Evolutionary conservation across 2,113 vertebrate species (phyloP).

Genomic region (Perognathus longimembris): DNA sequence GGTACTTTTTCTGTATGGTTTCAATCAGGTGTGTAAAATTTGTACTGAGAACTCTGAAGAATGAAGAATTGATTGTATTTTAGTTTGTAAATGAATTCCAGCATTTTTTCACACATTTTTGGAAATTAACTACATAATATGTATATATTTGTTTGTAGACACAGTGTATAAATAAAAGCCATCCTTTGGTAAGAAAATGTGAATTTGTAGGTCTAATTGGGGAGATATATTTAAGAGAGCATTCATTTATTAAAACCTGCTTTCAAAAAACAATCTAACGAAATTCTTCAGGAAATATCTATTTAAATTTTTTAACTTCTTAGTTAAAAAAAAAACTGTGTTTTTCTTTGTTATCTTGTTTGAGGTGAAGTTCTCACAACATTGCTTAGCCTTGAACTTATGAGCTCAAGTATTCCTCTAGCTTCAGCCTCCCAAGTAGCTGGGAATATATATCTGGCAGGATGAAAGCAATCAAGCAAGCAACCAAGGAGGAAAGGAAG

Average conservation of each 20-base stretch:
- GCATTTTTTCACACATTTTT: too few species aligned
- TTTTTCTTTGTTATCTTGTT: neutral
- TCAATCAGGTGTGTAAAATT: too few species aligned
- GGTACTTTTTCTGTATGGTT: too few species aligned
- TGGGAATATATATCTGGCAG: neutral
- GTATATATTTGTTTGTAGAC: too few species aligned
- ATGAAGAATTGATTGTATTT: too few species aligned
- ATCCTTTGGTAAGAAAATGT: too few species aligned
- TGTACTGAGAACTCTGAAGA: too few species aligned
- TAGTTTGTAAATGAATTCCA: too few species aligned
- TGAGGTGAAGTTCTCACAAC: neutral
- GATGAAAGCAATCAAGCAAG: too few species aligned
- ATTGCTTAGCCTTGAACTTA: neutral
- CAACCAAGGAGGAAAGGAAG: too few species aligned
- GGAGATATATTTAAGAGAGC: neutral
- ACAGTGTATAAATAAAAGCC: too few species aligned
- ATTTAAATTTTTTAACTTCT: slow-evolving; percentile 28
- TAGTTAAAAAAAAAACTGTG: neutral
- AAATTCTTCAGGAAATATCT: neutral
- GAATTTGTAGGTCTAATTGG: slow-evolving; percentile 21
- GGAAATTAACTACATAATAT: too few species aligned
- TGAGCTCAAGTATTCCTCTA: neutral
- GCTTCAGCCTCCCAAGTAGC: neutral
- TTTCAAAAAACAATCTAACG: slow-evolving; percentile 18
- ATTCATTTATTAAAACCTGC: neutral